Percentiles rank a stretch among this genome's conserved stretches.
Conservation (phyloP, 2,888 invertebrate genomes). For the Sepiola atlantica region DNA sequence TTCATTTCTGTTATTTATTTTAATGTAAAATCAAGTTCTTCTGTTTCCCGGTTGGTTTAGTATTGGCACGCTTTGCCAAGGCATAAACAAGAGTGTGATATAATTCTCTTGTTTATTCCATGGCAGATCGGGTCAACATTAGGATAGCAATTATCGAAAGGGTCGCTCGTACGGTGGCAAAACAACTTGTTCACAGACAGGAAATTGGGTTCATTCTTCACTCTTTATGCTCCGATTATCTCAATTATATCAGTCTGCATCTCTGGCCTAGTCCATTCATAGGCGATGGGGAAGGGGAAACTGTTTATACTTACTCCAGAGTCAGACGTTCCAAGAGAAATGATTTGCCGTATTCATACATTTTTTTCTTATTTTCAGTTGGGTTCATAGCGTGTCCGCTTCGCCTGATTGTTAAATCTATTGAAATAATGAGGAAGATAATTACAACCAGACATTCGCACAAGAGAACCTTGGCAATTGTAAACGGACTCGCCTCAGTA, state of each 20-base stretch:
- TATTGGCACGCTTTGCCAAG: no score
- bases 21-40: not conserved
- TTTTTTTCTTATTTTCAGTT: not conserved
- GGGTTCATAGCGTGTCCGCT: not conserved
- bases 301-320: not conserved
- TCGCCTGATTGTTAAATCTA: not conserved
- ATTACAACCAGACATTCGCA: not conserved
- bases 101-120: no score
- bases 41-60: no score
- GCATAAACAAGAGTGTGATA: no score
- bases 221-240: not conserved
- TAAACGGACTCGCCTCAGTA: no score
- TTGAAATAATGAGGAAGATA: slow-evolving; percentile 6
- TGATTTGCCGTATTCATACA: not conserved
- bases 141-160: not conserved
- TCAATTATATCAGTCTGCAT: not conserved
- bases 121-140: not conserved
- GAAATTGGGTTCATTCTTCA: not conserved
- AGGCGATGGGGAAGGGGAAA: not conserved
- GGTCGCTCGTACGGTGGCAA: not conserved
- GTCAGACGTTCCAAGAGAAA: not conserved
- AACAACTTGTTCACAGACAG: not conserved
- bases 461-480: not conserved
- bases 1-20: not conserved
- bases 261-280: not conserved